Base-by-base conservation (phyloP, 92 coral and sea anemone species). In the Micromussa lordhowensis region DNA sequence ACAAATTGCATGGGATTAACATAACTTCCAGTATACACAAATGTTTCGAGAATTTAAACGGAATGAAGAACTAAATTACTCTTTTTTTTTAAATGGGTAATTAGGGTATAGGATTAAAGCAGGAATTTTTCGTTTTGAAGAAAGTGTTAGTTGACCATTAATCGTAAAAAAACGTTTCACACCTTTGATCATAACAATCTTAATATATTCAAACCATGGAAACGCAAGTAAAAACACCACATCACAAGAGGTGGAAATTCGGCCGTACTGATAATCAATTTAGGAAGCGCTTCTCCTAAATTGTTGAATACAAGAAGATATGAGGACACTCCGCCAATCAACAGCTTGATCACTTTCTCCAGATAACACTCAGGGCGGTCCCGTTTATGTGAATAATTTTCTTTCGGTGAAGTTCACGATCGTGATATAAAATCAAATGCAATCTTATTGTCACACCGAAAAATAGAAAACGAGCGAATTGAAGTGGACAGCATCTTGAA, bases 121-220 rank as follows among this genome's bases (percentile, higher is more conserved):
- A 14, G 29, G n/a, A 48, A 30, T 26, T 12, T 73, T 24, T 11
- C 19, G 16, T 28, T 38, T 69, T 30, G 81, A 29, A 16, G 22
- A 55, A 53, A 32, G 36, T n/a, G 74, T 71, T 18, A 9, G 10
- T 21, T 34, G 24, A 14, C 44, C 68, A 30, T 30, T 30, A 48
- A 82, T 26, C 17, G 69, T 28, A 36, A 54, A 36, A 54, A 72
- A 32, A 38, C 64, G 8, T 74, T 55, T 75, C 44, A 31, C 82
- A 59, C 82, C 82, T 75, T 28, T 22, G 26, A 19, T 44, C 89
- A 38, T 75, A 85, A 76, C 75, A 58, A 38, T 61, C 74, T 40
- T 84, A 86, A 85, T 86, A 76, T 86, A 86, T 77, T 77, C 89
- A 86, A 59, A 58, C 44, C 79, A 69, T 70, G 78, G 70, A 83